Percentiles rank a stretch among this genome's conserved stretches.
Conservation (phyloP, 2,113 vertebrate genomes). For the Myanophis thanlyinensis region DNA sequence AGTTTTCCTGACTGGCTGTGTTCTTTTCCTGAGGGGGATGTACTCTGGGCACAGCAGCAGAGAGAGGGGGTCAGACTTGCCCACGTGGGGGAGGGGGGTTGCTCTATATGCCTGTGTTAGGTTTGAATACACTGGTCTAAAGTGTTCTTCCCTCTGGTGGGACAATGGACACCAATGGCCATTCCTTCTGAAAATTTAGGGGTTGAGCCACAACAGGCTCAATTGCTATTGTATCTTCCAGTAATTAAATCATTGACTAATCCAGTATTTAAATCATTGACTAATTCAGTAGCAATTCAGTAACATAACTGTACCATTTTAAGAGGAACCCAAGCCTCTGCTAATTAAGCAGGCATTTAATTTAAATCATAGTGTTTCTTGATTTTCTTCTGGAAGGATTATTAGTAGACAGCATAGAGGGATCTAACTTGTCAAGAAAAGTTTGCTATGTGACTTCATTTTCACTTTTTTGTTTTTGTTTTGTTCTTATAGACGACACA, state of each 20-base stretch:
- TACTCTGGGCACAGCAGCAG: too few relatives aligned
- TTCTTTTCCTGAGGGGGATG: too few relatives aligned
- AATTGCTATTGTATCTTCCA: background rate
- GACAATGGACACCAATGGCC: background rate
- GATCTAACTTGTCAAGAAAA: background rate
- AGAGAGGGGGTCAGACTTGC: too few relatives aligned
- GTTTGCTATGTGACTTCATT: background rate
- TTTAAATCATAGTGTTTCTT: background rate
- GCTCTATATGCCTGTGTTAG: too few relatives aligned
- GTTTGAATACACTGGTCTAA: too few relatives aligned
- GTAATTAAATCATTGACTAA: background rate
- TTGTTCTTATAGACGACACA: slow-evolving; percentile 77
- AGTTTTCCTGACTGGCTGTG: too few relatives aligned
- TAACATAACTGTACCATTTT: background rate
- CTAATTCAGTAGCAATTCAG: background rate
- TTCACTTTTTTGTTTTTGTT: background rate
- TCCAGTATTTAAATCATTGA: background rate
- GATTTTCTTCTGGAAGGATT: background rate
- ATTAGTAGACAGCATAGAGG: background rate
- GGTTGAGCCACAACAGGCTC: background rate
- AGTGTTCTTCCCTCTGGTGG: too few relatives aligned
- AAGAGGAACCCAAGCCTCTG: background rate
- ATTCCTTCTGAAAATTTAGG: background rate
- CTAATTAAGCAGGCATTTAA: background rate
- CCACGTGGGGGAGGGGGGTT: too few relatives aligned